phyloP scores from a whole-genome alignment of 2,888 invertebrate genomes.

The Malacosoma neustria region DNA sequence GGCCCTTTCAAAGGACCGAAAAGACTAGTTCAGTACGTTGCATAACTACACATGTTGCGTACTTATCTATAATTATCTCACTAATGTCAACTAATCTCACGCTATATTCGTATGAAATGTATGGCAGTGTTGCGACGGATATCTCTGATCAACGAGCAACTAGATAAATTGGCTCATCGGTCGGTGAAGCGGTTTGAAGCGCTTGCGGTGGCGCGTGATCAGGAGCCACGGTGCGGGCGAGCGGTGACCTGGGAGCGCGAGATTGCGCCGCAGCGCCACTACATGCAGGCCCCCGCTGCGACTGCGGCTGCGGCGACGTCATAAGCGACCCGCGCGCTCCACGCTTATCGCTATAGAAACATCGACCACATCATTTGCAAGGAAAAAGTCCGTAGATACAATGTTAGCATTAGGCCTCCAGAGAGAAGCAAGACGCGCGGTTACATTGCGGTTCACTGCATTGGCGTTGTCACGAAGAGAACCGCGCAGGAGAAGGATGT shows the following conservation, averaged over 20 bases:
- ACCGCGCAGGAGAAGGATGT: slow-evolving; percentile 76
- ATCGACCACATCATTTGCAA: slow-evolving; percentile 82
- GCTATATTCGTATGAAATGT: slow-evolving; percentile 26
- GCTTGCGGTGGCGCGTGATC: slow-evolving; percentile 24
- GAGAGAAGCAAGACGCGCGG: slow-evolving; percentile 77
- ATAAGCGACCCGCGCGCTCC: slow-evolving; percentile 54
- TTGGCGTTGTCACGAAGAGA: slow-evolving; percentile 79
- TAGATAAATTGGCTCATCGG: slow-evolving; percentile 26
- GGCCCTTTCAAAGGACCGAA: slow-evolving; percentile 29
- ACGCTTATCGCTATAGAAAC: slow-evolving; percentile 73
- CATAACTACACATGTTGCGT: slow-evolving; percentile 25
- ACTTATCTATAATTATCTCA: slow-evolving; percentile 42
- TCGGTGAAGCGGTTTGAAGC: slow-evolving; percentile 18
- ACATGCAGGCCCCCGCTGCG: slow-evolving; percentile 47
- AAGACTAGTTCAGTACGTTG: slow-evolving; percentile 45
- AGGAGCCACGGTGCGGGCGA: slow-evolving; percentile 44
- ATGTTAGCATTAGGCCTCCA: slow-evolving; percentile 82
- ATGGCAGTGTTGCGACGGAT: slow-evolving; percentile 35
- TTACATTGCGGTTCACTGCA: slow-evolving; percentile 80
- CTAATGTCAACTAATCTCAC: slow-evolving; percentile 29
- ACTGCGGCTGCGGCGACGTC: slow-evolving; percentile 38
- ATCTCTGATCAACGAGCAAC: slow-evolving; percentile 22
- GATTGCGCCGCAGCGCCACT: slow-evolving; percentile 14
- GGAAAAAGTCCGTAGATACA: slow-evolving; percentile 83
- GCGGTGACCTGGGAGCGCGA: slow-evolving; percentile 20